Evolutionary conservation across 1,140 invertebrate species (phyloP).

Genomic region (Elysia chlorotica): DNA sequence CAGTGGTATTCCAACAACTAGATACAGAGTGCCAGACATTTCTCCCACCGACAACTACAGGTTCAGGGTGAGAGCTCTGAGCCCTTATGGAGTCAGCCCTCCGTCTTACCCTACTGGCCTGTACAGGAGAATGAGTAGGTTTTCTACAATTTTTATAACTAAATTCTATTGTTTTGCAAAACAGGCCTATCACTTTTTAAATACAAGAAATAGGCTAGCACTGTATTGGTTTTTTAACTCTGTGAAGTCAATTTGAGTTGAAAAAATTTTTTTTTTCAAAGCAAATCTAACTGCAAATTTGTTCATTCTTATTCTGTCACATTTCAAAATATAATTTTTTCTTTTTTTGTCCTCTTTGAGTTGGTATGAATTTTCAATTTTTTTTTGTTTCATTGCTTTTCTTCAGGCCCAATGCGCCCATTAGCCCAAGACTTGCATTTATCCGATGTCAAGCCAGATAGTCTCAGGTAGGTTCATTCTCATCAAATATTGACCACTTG

Average conservation of each 20-base stretch:
- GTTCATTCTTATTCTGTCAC: too few relatives aligned
- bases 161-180: too few relatives aligned
- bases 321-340: too few relatives aligned
- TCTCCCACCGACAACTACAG: conserved; percentile 76
- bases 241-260: too few relatives aligned
- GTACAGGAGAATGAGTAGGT: conserved; percentile 28
- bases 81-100: conserved; percentile 94
- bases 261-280: too few relatives aligned
- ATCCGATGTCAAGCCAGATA: conserved; percentile 41
- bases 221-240: too few relatives aligned
- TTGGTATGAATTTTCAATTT: too few relatives aligned
- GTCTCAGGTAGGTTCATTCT: conserved; percentile 34
- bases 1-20: conserved; percentile 47
- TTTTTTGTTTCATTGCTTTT: not conserved
- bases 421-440: conserved; percentile 42
- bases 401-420: conserved; percentile 42
- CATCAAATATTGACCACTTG: too few relatives aligned
- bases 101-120: conserved; percentile 64
- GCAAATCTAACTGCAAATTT: too few relatives aligned
- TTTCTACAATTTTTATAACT: not conserved
- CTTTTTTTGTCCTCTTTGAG: too few relatives aligned
- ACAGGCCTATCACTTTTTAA: too few relatives aligned
- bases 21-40: conserved; percentile 47
- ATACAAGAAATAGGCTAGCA: too few relatives aligned
- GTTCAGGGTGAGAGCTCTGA: conserved; percentile 95